These are phyloP conservation scores for Drosophila barbarae DNA, from an alignment of 2,888 invertebrate species.

Conservation along the genomic window DNA sequence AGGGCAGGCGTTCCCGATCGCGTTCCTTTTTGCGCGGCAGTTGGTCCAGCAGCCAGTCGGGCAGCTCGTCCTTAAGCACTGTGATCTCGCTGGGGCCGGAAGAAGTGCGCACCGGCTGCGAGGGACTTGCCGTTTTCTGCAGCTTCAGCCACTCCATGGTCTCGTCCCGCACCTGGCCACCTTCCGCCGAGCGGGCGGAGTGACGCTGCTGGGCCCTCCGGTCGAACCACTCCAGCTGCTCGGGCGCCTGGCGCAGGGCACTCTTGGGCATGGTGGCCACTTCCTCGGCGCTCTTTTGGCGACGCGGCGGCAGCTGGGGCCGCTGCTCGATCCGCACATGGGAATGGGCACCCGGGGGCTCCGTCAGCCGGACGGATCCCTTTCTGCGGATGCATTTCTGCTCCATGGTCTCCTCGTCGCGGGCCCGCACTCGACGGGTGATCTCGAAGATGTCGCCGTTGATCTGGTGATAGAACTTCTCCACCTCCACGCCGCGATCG, in stretches of 20 bases:
- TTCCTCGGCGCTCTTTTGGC: conserved; percentile 64
- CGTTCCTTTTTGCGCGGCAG: conserved; percentile 78
- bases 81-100: conserved; percentile 80
- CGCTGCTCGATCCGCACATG: conserved; percentile 63
- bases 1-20: conserved; percentile 72
- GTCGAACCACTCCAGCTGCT: conserved; percentile 79
- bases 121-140: conserved; percentile 60
- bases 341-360: conserved; percentile 45
- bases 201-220: conserved; percentile 79
- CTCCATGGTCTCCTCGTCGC: conserved; percentile 79
- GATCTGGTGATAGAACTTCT: conserved; percentile 80
- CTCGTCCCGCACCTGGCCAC: conserved; percentile 78
- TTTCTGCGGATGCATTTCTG: conserved; percentile 77
- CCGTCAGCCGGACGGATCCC: conserved; percentile 72
- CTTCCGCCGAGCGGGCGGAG: conserved; percentile 79
- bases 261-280: conserved; percentile 70
- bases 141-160: conserved; percentile 78
- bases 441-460: conserved; percentile 80
- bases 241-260: conserved; percentile 61
- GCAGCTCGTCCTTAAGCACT: conserved; percentile 78
- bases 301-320: conserved; percentile 59
- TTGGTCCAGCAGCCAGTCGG: conserved; percentile 78
- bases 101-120: conserved; percentile 77
- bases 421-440: conserved; percentile 77
- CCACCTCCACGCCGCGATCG: conserved; percentile 79